Percentiles rank a stretch among this genome's conserved stretches.
Conservation (phyloP, 1,140 invertebrate species). For the Neodiprion pinetum region DNA sequence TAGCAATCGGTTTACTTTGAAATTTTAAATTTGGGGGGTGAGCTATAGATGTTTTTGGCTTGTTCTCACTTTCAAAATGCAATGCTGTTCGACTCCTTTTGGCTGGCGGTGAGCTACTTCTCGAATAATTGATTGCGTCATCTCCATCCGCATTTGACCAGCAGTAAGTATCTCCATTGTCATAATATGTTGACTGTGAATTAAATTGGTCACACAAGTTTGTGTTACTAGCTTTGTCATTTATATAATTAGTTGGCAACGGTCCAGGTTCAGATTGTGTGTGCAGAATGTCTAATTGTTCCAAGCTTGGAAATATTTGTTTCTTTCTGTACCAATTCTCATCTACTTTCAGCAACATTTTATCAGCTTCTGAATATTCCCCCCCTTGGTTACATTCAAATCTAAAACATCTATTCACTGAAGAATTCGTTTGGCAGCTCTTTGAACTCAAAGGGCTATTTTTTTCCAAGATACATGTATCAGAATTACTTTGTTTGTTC, state of each 20-base stretch:
- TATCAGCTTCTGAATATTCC: background rate
- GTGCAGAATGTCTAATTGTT: background rate
- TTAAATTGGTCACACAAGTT: background rate
- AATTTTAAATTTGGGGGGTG: background rate
- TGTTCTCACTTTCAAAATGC: constrained; percentile 21
- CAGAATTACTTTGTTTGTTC: too few species aligned
- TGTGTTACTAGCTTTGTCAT: background rate
- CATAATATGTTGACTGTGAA: background rate
- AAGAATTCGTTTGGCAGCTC: background rate
- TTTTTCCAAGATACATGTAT: too few species aligned
- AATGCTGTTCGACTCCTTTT: constrained; percentile 24
- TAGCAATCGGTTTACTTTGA: background rate
- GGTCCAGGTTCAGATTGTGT: background rate
- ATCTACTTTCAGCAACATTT: background rate
- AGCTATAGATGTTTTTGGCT: background rate
- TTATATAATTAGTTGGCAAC: too few species aligned
- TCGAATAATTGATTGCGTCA: background rate
- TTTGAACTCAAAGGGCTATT: too few species aligned
- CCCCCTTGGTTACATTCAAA: background rate
- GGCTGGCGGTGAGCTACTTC: constrained; percentile 20
- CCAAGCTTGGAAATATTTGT: background rate
- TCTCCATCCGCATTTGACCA: too few species aligned
- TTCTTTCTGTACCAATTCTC: background rate
- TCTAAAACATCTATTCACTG: background rate
- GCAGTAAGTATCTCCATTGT: background rate